Base-by-base conservation (phyloP, 2,113 vertebrate species). In the Eurystomus gularis region DNA sequence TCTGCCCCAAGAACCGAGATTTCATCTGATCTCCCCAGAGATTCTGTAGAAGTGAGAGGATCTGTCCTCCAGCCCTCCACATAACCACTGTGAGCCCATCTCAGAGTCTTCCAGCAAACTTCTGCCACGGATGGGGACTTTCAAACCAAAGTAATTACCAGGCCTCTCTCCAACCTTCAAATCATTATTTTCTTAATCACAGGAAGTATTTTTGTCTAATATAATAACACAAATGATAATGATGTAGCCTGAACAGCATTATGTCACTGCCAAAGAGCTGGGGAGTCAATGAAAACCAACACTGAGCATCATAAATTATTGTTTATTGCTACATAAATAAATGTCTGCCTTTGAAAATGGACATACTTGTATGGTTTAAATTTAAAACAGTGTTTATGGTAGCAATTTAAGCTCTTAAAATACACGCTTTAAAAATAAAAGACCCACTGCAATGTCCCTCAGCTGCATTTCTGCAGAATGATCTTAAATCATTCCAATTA, bases 301-400 rank as follows among this genome's bases (percentile, higher is more conserved):
- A 88, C 18, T 7, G 35, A 46, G 52, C 79, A 92, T 84, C 89
- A 96, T 91, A 97, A 98, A 97, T 98, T 94, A 97, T 80, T 97
- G 94, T 98, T 97, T 97, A 96, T 95, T 95, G 88, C 83, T 82
- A 97, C 86, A 89, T 46, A 96, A 97, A 94, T 95, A 96, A 97
- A 97, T 11, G 40, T 75, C n/a, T 84, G 54, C 76, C 73, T 95
- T 95, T 89, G 91, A 94, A 96, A 97, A 93, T 1, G 4, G 86
- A 92, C 64, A 54, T 90, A 58, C 88, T 97, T 86, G 58, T 24
- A 75, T n/a, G 37, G 84, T 33, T 73, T 92, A 96, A 94, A 85
- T 92, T 97, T 97, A 95, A 97, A 97, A 75, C 77, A 86, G 71
- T 96, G 88, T 97, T 97, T 97, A 94, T 94, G 46, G 86, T 86